phyloP scores from a whole-genome alignment of 2,888 invertebrate species.

The Leucophenga montana region DNA sequence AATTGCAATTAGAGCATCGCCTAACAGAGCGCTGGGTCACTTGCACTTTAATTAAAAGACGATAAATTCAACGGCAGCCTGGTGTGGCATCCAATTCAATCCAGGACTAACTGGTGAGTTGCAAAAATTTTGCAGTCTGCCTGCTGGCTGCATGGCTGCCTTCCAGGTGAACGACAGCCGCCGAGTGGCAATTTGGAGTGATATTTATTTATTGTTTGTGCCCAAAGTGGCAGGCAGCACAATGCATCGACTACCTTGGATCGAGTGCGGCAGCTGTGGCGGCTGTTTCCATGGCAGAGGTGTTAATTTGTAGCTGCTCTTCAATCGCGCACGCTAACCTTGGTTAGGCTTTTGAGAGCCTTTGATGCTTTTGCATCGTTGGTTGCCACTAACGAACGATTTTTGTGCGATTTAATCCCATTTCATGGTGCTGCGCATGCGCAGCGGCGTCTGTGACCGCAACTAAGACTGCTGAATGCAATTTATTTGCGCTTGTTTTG shows the following conservation, averaged over 20 bases:
- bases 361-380: constrained; percentile 58
- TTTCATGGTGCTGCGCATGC: constrained; percentile 71
- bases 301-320: constrained; percentile 68
- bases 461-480: constrained; percentile 45
- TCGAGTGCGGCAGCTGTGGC: too few relatives aligned
- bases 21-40: constrained; percentile 62
- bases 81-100: constrained; percentile 40
- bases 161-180: constrained; percentile 5
- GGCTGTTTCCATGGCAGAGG: constrained; percentile 52
- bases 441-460: constrained; percentile 41
- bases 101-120: not conserved
- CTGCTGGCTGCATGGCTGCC: constrained; percentile 5
- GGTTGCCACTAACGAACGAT: constrained; percentile 65
- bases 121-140: constrained; percentile 17
- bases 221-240: constrained; percentile 61
- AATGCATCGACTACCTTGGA: constrained; percentile 32
- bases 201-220: constrained; percentile 70
- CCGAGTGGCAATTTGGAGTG: constrained; percentile 51
- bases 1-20: constrained; percentile 56
- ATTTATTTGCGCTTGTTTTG: constrained; percentile 63
- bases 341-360: constrained; percentile 32
- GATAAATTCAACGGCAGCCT: constrained; percentile 68
- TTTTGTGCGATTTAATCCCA: constrained; percentile 72
- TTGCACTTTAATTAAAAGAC: constrained; percentile 72
- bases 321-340: constrained; percentile 27